Evolutionary conservation across 2,888 invertebrate genomes (phyloP), one percentile per base, ranked within the genome.

Genomic region (Troglohyphantes excavatus): DNA sequence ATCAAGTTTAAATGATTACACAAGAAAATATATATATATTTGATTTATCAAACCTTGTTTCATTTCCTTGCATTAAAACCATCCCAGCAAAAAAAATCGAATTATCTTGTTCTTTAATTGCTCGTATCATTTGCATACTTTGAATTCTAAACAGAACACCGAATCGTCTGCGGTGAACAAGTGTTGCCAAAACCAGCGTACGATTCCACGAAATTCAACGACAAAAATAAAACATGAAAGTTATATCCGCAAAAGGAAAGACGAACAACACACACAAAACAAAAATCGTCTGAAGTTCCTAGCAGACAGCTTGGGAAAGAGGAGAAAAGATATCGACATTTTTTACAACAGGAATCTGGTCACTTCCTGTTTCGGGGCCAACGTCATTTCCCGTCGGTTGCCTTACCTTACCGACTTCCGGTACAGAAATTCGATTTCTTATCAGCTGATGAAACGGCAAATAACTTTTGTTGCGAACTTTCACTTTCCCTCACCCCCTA

Each of bases 361-460:
- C n/a, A 26, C 70, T 76, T 89, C 82, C 82, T 27, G 75, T 72
- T 75, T 11, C 17, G 53, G 53, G 23, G 27, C 82, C 13, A 43
- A 82, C 88, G 88, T 88, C 88, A 82, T 88, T 82, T 88, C 88
- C 88, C n/a, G 73, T 9, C 21, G 68, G 61, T 11, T 13, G 81
- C 23, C 65, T 23, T 82, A 88, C 88, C 88, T 82, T 65, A 73
- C 33, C 43, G 9, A 11, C 63, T 82, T 82, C 82, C 82, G 81
- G 61, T n/a, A 23, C 17, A 13, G n/a, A 76, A 70, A 88, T 88
- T 88, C 88, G 75, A 82, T 88, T 88, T 63, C 81, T 82, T 75
- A 82, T 88, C 82, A 11, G 39, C 39, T 82, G 76, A 82, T 82
- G 76, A 82, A 68, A 13, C 53, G 53, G n/a, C 9, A n/a, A 1